Percentiles rank a stretch among this genome's conserved stretches.
These are phyloP conservation scores for Rhizomys pruinosus DNA, from an alignment of 2,113 vertebrate species.

Conservation along the genomic window DNA sequence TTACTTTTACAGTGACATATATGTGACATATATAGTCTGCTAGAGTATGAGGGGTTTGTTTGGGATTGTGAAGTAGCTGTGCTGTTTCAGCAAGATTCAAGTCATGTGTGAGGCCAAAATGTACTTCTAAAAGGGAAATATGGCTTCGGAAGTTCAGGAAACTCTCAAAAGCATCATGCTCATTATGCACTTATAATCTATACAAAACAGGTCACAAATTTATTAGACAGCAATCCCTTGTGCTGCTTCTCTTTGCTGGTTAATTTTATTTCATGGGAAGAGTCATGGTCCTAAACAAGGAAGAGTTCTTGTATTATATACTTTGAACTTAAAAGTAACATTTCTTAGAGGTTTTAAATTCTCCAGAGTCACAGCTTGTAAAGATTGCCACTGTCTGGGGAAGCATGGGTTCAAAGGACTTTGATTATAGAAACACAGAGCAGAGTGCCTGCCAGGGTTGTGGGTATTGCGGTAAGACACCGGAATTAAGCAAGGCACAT, in stretches of 20 bases:
- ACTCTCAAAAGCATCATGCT: background rate
- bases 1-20: too few relatives aligned
- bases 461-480: background rate
- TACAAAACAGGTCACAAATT: background rate
- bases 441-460: background rate
- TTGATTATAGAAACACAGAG: background rate
- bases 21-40: background rate
- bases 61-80: background rate
- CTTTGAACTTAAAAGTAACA: background rate
- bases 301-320: background rate
- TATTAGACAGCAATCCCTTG: background rate
- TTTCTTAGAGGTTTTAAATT: background rate
- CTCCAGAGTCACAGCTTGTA: fast-evolving
- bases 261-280: background rate
- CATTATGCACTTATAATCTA: background rate
- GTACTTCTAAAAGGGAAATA: background rate
- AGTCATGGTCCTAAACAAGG: background rate
- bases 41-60: background rate
- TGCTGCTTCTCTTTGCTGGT: background rate
- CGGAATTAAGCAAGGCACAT: background rate
- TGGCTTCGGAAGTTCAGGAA: background rate
- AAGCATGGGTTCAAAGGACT: background rate
- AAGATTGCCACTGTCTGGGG: background rate
- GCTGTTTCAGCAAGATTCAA: background rate
- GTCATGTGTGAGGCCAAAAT: background rate